Evolutionary conservation across 2,888 invertebrate species (phyloP).

Genomic region (Harpalus rubripes): DNA sequence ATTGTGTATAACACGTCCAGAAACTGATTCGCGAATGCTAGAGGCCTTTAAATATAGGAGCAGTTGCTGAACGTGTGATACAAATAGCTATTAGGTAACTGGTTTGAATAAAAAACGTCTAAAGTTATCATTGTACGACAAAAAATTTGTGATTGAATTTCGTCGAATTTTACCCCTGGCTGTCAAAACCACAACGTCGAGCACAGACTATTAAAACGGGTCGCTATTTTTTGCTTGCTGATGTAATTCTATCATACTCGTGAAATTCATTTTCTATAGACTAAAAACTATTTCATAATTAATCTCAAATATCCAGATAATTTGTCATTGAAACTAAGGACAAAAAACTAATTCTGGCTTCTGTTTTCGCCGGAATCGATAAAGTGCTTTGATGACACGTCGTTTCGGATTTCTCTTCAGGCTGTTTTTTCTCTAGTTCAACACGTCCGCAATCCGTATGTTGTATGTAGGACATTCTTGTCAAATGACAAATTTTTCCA

Average conservation of each 20-base stretch:
- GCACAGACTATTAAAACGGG: not conserved
- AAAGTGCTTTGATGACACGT: constrained; percentile 18
- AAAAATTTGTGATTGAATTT: too few relatives aligned
- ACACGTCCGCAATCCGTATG: not conserved
- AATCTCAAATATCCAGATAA: not conserved
- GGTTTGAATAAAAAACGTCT: too few relatives aligned
- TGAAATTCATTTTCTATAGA: not conserved
- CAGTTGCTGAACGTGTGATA: too few relatives aligned
- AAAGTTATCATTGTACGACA: too few relatives aligned
- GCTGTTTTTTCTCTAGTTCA: constrained; percentile 40
- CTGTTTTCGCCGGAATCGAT: constrained; percentile 2
- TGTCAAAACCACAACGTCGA: not conserved
- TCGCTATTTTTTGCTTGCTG: not conserved
- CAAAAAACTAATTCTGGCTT: constrained; percentile 35
- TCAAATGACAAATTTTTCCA: constrained; percentile 24
- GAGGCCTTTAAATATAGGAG: too few relatives aligned
- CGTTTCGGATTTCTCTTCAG: constrained; percentile 13
- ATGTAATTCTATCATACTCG: not conserved
- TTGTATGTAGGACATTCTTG: not conserved
- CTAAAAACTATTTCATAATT: constrained; percentile 1
- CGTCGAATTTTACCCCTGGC: too few relatives aligned
- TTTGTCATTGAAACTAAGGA: constrained; percentile 18
- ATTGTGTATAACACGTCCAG: too few relatives aligned
- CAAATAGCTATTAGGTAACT: too few relatives aligned
- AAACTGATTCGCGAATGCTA: too few relatives aligned